A percentile compares a stretch with the other conserved stretches of the same genome.
Conservation (phyloP, 2,797 vertebrate genomes). For the Parauchenoglanis ngamensis region DNA sequence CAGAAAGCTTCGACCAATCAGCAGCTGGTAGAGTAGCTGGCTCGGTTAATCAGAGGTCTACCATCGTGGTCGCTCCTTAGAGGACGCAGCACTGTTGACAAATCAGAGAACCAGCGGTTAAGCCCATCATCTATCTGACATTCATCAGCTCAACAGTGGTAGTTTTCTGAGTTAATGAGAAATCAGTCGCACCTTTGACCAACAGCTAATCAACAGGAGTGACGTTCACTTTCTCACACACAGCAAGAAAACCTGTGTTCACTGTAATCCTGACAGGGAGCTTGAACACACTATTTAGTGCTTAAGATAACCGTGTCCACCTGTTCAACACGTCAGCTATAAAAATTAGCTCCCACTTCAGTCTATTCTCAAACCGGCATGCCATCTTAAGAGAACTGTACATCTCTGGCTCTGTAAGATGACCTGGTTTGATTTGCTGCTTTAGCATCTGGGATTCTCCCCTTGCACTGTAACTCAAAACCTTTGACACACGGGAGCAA, state of each 20-base stretch:
- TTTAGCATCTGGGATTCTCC: slow-evolving; percentile 72
- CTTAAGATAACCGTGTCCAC: slow-evolving; percentile 33
- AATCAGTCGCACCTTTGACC: not conserved
- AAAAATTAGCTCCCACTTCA: slow-evolving; percentile 41
- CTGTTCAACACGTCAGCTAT: slow-evolving; percentile 43
- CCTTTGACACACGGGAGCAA: slow-evolving; percentile 55
- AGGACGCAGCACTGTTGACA: slow-evolving; percentile 46
- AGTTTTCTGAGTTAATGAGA: not conserved
- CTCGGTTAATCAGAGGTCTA: slow-evolving; percentile 49
- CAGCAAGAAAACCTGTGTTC: not conserved
- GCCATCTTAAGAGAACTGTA: slow-evolving; percentile 27
- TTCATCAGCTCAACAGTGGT: not conserved
- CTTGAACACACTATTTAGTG: not conserved
- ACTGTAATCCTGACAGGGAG: not conserved
- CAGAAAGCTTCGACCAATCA: slow-evolving; percentile 39
- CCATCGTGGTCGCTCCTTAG: slow-evolving; percentile 34
- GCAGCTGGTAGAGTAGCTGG: slow-evolving; percentile 19
- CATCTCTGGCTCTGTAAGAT: slow-evolving; percentile 60
- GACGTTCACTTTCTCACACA: not conserved
- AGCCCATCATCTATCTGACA: not conserved
- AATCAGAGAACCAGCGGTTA: slow-evolving; percentile 38
- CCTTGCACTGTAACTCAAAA: slow-evolving; percentile 75
- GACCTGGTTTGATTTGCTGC: slow-evolving; percentile 61
- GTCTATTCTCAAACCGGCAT: slow-evolving; percentile 45
- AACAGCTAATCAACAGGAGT: not conserved